Percentiles rank a stretch among this genome's conserved stretches.
These are phyloP conservation scores for Oegoconia quadripuncta DNA, from an alignment of 2,888 invertebrate species.

Conservation along the genomic window DNA sequence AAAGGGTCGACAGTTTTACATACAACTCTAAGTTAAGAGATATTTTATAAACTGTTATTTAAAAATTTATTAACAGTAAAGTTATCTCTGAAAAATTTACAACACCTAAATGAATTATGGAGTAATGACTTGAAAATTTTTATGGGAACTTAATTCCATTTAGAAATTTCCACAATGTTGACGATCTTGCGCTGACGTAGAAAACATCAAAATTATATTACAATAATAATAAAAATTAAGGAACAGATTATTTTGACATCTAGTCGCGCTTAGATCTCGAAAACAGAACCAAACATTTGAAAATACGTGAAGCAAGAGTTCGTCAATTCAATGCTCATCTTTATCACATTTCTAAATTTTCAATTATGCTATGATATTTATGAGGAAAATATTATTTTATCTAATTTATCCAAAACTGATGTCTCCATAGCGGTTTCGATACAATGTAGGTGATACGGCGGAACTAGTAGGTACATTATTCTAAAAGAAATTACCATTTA, in stretches of 20 bases:
- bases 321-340: constrained; percentile 65
- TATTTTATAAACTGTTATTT: constrained; percentile 55
- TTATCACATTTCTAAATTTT: no score
- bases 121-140: constrained; percentile 41
- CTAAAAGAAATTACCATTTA: no score
- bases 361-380: no score
- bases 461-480: no score
- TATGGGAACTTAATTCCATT: constrained; percentile 77
- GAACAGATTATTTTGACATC: constrained; percentile 21
- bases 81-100: constrained; percentile 48
- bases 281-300: constrained; percentile 64
- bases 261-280: constrained; percentile 32
- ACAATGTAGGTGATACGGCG: no score
- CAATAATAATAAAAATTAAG: constrained; percentile 30
- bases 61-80: constrained; percentile 49
- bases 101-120: constrained; percentile 55
- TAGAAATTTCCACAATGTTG: constrained; percentile 50
- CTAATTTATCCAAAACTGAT: no score
- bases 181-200: constrained; percentile 36
- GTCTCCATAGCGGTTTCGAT: no score
- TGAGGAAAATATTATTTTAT: no score
- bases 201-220: constrained; percentile 28
- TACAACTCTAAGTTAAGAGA: constrained; percentile 60
- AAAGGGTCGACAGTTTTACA: constrained; percentile 54
- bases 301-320: constrained; percentile 74